phyloP scores from a whole-genome alignment of 2,113 vertebrate species.

The Nestor notabilis region DNA sequence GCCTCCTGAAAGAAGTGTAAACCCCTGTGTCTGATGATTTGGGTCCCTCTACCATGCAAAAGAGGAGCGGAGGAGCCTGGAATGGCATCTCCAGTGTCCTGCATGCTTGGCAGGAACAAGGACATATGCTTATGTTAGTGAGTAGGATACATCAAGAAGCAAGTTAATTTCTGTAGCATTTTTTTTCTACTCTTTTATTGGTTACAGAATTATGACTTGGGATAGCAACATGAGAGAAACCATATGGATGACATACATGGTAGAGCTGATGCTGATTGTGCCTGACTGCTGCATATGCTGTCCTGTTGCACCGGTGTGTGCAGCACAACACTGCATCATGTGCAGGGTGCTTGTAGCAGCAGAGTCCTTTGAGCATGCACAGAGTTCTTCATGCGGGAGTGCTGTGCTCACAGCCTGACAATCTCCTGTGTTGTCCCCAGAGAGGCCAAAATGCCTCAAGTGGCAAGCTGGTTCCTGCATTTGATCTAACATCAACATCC shows the following conservation, averaged over 20 bases:
- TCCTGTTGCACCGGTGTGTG: not conserved
- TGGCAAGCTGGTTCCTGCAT: accelerated
- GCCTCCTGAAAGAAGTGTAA: not conserved
- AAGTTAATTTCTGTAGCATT: not conserved
- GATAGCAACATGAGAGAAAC: not conserved
- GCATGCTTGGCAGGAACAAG: accelerated
- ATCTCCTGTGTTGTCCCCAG: accelerated
- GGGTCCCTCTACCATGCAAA: not conserved
- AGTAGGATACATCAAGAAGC: not conserved
- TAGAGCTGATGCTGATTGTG: not conserved
- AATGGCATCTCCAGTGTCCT: not conserved
- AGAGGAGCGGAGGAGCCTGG: not conserved
- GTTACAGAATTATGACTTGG: not conserved
- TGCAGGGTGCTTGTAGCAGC: not conserved
- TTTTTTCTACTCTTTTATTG: not conserved
- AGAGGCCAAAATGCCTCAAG: not conserved
- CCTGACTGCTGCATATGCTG: not conserved
- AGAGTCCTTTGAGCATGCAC: not conserved
- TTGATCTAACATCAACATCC: not conserved
- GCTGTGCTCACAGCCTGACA: not conserved
- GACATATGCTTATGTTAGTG: not conserved
- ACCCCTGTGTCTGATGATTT: not conserved
- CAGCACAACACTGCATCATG: not conserved
- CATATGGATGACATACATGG: accelerated
- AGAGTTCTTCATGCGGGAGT: not conserved